phyloP scores from a whole-genome alignment of 2,888 invertebrate genomes.

The Brachyptera putata region DNA sequence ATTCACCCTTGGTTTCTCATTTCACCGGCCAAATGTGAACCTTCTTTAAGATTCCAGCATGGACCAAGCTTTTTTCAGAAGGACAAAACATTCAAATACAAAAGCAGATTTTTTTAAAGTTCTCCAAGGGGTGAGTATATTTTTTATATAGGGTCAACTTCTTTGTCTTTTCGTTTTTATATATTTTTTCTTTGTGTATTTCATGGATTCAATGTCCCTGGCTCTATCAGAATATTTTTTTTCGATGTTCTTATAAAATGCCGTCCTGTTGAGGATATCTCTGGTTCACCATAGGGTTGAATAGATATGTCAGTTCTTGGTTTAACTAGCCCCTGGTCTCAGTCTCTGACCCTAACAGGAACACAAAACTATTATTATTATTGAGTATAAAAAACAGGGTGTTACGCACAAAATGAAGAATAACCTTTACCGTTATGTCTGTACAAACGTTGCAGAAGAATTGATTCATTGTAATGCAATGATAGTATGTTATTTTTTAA shows the following conservation, averaged over 20 bases:
- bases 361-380: slow-evolving; percentile 5
- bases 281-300: too few relatives aligned
- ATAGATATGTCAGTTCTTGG: slow-evolving; percentile 1
- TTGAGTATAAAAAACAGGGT: not conserved
- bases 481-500: too few relatives aligned
- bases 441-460: too few relatives aligned
- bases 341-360: not conserved
- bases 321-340: slow-evolving; percentile 14
- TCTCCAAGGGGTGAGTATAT: slow-evolving; percentile 15
- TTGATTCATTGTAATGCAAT: too few relatives aligned
- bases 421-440: too few relatives aligned
- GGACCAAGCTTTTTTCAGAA: slow-evolving; percentile 7
- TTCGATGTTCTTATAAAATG: slow-evolving; percentile 5
- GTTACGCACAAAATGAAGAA: too few relatives aligned
- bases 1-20: slow-evolving; percentile 12
- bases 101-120: slow-evolving; percentile 13
- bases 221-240: slow-evolving; percentile 4
- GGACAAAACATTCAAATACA: not conserved
- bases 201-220: slow-evolving; percentile 12
- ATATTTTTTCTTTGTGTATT: slow-evolving; percentile 16
- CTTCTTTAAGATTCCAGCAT: not conserved
- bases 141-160: slow-evolving; percentile 11
- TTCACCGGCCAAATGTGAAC: slow-evolving; percentile 10
- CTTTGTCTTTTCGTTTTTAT: slow-evolving; percentile 18
- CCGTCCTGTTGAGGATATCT: not conserved